Conservation (phyloP, 53 echinoderm and acorn worm species). For the Luidia sarsii region DNA sequence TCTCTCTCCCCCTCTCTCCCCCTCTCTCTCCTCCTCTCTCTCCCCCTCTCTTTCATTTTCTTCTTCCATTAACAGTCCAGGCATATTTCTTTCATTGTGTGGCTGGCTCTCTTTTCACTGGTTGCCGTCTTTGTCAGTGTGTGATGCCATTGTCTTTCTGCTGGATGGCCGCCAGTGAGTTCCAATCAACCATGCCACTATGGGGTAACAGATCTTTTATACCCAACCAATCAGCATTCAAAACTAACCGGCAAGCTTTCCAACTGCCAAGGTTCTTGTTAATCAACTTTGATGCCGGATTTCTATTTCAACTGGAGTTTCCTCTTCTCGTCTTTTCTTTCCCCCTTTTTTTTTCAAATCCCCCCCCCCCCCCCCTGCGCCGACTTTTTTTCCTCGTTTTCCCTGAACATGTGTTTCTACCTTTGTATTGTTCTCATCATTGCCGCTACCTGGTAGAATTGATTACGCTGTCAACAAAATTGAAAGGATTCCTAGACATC, state of each 20-base stretch:
- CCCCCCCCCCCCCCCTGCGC: not conserved
- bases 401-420: not conserved
- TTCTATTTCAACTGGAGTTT: not conserved
- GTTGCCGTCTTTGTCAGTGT: slow-evolving; percentile 2
- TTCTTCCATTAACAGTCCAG: slow-evolving; percentile 7
- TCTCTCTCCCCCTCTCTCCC: no score
- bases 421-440: not conserved
- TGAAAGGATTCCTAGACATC: not conserved
- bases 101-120: not conserved
- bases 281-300: slow-evolving; percentile 4
- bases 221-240: slow-evolving; percentile 29
- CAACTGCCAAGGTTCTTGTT: not conserved
- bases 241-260: not conserved
- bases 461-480: slow-evolving; percentile 17
- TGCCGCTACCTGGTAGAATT: not conserved
- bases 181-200: slow-evolving; percentile 7
- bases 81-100: slow-evolving; percentile 35
- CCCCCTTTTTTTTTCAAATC: no score
- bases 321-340: not conserved
- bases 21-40: no score
- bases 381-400: not conserved
- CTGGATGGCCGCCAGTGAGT: slow-evolving; percentile 1
- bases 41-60: no score
- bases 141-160: slow-evolving; percentile 29
- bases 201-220: slow-evolving; percentile 24